Evolutionary conservation across 2,888 invertebrate genomes (phyloP).

Genomic region (Stenchaetothrips biformis): DNA sequence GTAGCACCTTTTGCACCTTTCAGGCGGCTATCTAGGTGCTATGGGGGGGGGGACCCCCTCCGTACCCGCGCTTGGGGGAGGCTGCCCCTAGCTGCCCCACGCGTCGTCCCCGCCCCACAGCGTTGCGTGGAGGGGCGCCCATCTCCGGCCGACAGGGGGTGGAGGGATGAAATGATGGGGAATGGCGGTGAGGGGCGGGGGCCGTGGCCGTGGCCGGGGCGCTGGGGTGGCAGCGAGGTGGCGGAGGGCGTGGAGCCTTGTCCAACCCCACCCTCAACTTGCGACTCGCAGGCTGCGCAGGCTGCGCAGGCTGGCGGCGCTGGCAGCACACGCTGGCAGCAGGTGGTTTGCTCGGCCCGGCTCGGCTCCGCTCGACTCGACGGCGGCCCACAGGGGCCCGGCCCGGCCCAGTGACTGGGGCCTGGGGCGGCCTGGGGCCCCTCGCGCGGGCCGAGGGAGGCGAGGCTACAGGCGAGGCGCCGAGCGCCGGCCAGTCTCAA

Average conservation of each 20-base stretch:
- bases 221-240: too few species aligned
- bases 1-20: too few species aligned
- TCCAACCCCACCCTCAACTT: neutral
- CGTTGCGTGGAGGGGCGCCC: neutral
- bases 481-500: neutral
- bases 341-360: neutral
- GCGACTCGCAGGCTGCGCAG: neutral
- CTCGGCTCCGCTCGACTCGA: neutral
- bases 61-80: neutral
- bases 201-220: too few species aligned
- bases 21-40: too few species aligned
- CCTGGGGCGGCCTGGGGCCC: neutral
- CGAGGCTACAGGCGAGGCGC: neutral
- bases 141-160: neutral
- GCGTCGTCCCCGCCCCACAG: too few species aligned
- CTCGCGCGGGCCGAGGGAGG: neutral
- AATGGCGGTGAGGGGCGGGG: too few species aligned
- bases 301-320: neutral
- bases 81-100: neutral
- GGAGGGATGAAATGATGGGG: too few species aligned
- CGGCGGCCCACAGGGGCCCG: neutral
- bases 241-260: too few species aligned
- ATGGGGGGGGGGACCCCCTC: neutral
- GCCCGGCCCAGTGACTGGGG: neutral
- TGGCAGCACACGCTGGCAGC: neutral